Percentiles rank a stretch among this genome's conserved stretches.
Evolutionary conservation across 2,888 invertebrate species (phyloP).

Genomic region (Drosophila nigricruria): DNA sequence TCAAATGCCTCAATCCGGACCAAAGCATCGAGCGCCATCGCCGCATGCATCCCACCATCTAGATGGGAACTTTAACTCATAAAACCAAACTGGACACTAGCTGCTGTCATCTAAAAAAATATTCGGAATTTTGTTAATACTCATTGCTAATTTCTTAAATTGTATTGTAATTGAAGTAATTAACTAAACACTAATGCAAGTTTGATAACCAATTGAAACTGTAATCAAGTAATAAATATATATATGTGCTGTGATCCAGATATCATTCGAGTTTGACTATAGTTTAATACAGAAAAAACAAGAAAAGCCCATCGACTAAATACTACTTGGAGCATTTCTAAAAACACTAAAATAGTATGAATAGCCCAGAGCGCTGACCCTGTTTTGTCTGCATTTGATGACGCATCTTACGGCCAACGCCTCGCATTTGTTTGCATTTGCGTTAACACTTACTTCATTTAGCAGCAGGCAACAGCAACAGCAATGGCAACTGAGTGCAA

Average conservation of each 20-base stretch:
- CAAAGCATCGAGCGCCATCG: conserved; percentile 27
- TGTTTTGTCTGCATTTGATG: conserved; percentile 45
- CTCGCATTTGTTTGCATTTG: conserved; percentile 68
- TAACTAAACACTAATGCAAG: not conserved
- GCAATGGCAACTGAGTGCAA: conserved; percentile 12
- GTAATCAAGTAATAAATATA: not conserved
- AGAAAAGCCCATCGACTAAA: not conserved
- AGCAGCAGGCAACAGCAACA: conserved; percentile 41
- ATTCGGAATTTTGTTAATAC: not conserved
- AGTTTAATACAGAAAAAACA: no score
- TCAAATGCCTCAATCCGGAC: conserved; percentile 15
- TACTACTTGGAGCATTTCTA: not conserved
- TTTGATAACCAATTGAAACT: not conserved
- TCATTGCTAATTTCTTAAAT: not conserved
- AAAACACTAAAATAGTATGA: conserved; percentile 1
- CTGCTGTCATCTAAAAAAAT: not conserved
- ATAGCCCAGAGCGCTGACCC: conserved; percentile 60
- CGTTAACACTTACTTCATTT: conserved; percentile 78
- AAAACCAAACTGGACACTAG: no score
- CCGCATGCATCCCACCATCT: conserved; percentile 2
- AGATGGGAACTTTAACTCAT: not conserved
- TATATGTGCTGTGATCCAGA: no score
- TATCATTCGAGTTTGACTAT: no score
- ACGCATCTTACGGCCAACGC: conserved; percentile 34
- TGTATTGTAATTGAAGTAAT: not conserved